phyloP scores from a whole-genome alignment of 2,113 vertebrate species.

The Corydoras sp. region DNA sequence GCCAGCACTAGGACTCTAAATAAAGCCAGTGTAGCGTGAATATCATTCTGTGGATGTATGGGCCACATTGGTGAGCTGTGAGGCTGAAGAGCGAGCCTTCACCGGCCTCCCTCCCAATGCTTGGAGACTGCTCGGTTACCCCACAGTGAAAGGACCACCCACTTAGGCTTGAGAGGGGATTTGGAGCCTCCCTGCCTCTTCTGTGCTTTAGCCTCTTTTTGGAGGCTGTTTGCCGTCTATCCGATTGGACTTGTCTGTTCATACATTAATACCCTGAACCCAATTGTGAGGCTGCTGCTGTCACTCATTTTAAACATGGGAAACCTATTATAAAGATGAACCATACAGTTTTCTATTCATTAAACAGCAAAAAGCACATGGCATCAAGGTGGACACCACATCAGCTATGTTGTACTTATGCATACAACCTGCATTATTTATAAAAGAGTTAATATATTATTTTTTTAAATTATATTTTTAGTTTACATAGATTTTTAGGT shows the following conservation, averaged over 20 bases:
- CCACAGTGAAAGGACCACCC: conserved; percentile 74
- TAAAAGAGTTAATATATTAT: too few species aligned
- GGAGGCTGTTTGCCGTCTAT: conserved; percentile 63
- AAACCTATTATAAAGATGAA: not conserved
- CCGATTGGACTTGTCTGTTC: conserved; percentile 53
- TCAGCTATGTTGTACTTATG: too few species aligned
- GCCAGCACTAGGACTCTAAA: conserved; percentile 68
- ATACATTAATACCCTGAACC: conserved; percentile 44
- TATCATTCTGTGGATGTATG: conserved; percentile 74
- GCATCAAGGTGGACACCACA: too few species aligned
- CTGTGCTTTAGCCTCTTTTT: conserved; percentile 63
- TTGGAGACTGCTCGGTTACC: conserved; percentile 71
- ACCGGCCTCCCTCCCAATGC: conserved; percentile 63
- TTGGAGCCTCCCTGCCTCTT: conserved; percentile 64
- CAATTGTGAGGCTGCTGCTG: conserved; percentile 45
- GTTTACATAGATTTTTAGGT: too few species aligned
- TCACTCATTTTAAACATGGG: conserved; percentile 42
- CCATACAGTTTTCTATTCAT: not conserved
- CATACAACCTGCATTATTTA: too few species aligned
- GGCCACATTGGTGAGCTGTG: conserved; percentile 64
- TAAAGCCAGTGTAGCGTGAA: conserved; percentile 78
- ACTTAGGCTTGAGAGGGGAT: conserved; percentile 73
- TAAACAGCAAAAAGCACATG: not conserved
- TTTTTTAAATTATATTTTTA: too few species aligned
- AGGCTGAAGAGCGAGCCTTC: conserved; percentile 65